Evolutionary conservation across 2,797 vertebrate species (phyloP).

Genomic region (Melanotaenia parkinsoni): DNA sequence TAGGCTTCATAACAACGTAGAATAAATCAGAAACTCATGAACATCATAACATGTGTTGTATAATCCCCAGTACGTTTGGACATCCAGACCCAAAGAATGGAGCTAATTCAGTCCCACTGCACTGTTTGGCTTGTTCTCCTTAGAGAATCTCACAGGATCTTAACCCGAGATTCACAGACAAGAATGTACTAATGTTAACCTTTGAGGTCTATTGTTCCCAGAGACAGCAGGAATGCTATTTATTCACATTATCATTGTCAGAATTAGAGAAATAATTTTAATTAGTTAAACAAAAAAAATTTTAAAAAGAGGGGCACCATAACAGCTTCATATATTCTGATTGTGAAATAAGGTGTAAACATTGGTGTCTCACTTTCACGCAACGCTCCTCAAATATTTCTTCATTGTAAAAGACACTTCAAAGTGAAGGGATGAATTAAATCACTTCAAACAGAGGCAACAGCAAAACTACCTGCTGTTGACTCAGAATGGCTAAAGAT

Average conservation of each 20-base stretch:
- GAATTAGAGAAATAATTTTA: neutral
- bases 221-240: slow-evolving; percentile 33
- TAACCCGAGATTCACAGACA: slow-evolving; percentile 40
- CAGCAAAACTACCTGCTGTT: slow-evolving; percentile 57
- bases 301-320: slow-evolving; percentile 2
- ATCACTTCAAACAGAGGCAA: slow-evolving; percentile 30
- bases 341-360: slow-evolving; percentile 3
- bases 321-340: neutral
- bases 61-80: slow-evolving; percentile 14
- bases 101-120: neutral
- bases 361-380: slow-evolving; percentile 18
- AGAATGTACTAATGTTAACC: slow-evolving; percentile 51
- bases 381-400: slow-evolving; percentile 14
- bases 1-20: slow-evolving; percentile 40
- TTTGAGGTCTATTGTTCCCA: slow-evolving; percentile 51
- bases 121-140: slow-evolving; percentile 27
- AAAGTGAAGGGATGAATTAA: slow-evolving; percentile 45
- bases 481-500: slow-evolving; percentile 46
- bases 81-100: slow-evolving; percentile 21
- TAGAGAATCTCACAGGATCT: slow-evolving; percentile 33
- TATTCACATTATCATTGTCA: slow-evolving; percentile 42
- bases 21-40: slow-evolving; percentile 19
- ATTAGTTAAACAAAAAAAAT: neutral
- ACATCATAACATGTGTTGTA: slow-evolving; percentile 11
- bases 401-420: slow-evolving; percentile 37